Evolutionary conservation across 2,797 vertebrate genomes (phyloP).

Genomic region (Mallotus villosus): DNA sequence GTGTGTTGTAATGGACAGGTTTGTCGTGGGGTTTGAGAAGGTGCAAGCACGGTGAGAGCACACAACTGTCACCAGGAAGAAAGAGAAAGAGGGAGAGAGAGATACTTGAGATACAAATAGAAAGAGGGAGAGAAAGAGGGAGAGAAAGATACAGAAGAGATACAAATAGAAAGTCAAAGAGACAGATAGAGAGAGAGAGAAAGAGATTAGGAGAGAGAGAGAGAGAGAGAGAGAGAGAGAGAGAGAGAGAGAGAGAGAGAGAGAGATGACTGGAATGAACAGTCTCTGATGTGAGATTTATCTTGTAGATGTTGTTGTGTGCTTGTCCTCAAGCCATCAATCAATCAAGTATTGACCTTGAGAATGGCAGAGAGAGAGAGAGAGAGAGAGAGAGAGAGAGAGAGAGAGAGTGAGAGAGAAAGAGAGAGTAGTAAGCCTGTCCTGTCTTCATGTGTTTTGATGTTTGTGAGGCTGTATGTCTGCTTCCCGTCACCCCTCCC

Average conservation of each 20-base stretch:
- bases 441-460: conserved; percentile 49
- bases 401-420: background rate
- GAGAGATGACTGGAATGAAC: conserved; percentile 32
- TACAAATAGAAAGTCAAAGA: conserved; percentile 4
- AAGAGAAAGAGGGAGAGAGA: conserved; percentile 2
- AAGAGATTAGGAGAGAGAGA: background rate
- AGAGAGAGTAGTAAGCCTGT: conserved; percentile 12
- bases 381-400: conserved; percentile 1
- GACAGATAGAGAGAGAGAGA: background rate
- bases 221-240: background rate
- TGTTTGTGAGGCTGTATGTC: conserved; percentile 19
- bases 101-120: background rate
- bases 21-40: conserved; percentile 6
- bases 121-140: background rate
- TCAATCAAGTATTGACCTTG: conserved; percentile 66
- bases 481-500: conserved; percentile 10
- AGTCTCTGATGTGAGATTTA: conserved; percentile 55
- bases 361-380: conserved; percentile 36
- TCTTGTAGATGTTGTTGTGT: conserved; percentile 48
- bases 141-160: conserved; percentile 1
- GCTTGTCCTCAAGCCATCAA: conserved; percentile 66
- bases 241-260: background rate
- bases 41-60: conserved; percentile 26
- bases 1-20: conserved; percentile 27
- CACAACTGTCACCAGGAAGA: conserved; percentile 42